Evolutionary conservation across 1,140 invertebrate species (phyloP).

Genomic region (Antheraea mylitta): DNA sequence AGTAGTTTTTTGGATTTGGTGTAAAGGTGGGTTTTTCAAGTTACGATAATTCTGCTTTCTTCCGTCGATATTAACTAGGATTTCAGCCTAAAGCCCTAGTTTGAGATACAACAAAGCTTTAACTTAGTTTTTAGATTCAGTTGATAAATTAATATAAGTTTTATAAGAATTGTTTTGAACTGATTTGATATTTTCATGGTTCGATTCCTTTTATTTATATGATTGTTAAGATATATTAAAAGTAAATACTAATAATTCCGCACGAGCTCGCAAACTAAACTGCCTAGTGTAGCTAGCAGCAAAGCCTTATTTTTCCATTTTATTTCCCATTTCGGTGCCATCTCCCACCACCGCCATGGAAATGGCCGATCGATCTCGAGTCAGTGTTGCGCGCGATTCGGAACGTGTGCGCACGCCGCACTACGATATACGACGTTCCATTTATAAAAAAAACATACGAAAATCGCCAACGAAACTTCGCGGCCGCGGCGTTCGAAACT

Average conservation of each 20-base stretch:
- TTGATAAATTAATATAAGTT: too few species aligned
- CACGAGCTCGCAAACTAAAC: neutral
- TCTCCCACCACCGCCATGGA: constrained; percentile 48
- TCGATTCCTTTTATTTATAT: too few species aligned
- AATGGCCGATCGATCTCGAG: constrained; percentile 47
- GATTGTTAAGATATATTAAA: neutral
- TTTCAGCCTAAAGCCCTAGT: too few species aligned
- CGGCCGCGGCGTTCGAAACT: neutral
- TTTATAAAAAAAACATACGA: constrained; percentile 25
- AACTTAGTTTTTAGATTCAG: too few species aligned
- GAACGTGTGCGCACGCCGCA: constrained; percentile 47
- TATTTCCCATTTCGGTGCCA: constrained; percentile 53
- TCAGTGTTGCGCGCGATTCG: constrained; percentile 54
- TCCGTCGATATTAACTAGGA: too few species aligned
- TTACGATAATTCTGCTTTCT: too few species aligned
- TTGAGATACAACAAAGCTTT: too few species aligned
- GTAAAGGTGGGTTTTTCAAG: too few species aligned
- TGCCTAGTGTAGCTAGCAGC: constrained; percentile 1
- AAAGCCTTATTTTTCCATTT: constrained; percentile 48
- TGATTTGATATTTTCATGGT: too few species aligned
- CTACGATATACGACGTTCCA: constrained; percentile 21
- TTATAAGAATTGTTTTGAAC: too few species aligned
- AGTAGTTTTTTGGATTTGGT: too few species aligned
- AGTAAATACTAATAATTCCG: neutral
- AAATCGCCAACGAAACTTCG: constrained; percentile 15